Evolutionary conservation across 2,113 vertebrate genomes (phyloP), one percentile per base, ranked within the genome.

Genomic region (Sinocyclocheilus maitianheensis): DNA sequence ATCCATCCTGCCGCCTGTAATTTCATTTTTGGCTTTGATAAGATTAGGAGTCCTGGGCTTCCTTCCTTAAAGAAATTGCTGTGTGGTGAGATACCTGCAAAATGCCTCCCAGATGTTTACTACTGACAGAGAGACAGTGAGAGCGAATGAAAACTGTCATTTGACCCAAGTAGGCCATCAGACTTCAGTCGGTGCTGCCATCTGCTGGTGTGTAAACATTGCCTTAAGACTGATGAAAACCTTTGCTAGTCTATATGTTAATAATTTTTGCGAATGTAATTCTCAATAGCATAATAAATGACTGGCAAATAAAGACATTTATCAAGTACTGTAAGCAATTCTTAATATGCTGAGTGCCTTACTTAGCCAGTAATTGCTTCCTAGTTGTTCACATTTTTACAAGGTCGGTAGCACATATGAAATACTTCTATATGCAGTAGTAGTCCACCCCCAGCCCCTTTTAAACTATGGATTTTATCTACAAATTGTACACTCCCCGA

Each of bases 141-240:
- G 43, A 48, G 43, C 43, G 30, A 22, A 58, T 26, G 4, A 4
- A 67, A 82, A 20, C 40, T 63, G 60, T 53, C 48, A 71, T 63
- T 63, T 48, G 55, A 67, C 79, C 79, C 60, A 48, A 81, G 34
- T 26, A 65, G 60, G 60, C 4, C 0, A 1, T 14, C 22, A 83
- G 62, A 60, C n/a, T 24, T 55, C 74, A 78, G 75, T 55, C 82
- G 62, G 90, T 89, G 89, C 88, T 94, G 91, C 93, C 93, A 93
- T 93, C 94, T 93, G 89, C 89, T 92, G 94, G 90, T 77, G 46
- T 18, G 11, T 55, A 30, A 37, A 71, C 65, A 53, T 16, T 83
- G 18, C 18, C 43, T 8, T 71, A n/a, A n/a, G 6, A 71, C 55
- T 34, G 24, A 22, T 78, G 5, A 55, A 55, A 58, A 77, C 76